These are phyloP conservation scores for Hecatera dysodea DNA, from an alignment of 2,888 invertebrate genomes.

Conservation along the genomic window DNA sequence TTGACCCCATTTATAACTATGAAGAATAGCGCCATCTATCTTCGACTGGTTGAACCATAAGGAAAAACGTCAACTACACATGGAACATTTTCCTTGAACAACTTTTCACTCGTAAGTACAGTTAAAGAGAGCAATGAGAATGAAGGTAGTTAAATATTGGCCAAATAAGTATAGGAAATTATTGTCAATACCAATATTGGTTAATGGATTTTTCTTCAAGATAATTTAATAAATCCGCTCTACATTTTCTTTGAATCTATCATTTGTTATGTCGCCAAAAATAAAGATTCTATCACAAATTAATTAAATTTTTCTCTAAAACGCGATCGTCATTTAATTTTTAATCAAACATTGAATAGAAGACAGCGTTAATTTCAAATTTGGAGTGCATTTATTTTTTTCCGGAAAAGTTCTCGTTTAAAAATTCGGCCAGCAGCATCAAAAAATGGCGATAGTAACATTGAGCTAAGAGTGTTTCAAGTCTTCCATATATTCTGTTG, in stretches of 20 bases:
- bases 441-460: conserved; percentile 51
- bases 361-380: not conserved
- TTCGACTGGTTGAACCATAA: not conserved
- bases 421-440: conserved; percentile 11
- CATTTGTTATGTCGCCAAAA: not conserved
- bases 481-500: conserved; percentile 50
- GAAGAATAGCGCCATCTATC: conserved; percentile 42
- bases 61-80: not conserved
- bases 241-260: not conserved
- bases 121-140: not conserved
- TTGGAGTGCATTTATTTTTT: not conserved
- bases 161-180: not conserved
- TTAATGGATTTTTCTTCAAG: not conserved
- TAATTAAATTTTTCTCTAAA: not conserved
- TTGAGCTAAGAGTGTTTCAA: conserved; percentile 48
- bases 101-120: not conserved
- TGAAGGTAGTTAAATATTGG: conserved; percentile 24
- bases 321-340: not conserved
- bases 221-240: not conserved
- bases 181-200: not conserved
- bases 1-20: not conserved
- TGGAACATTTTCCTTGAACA: not conserved
- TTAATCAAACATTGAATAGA: not conserved
- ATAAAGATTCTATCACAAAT: no score
- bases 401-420: not conserved